Percentiles rank a stretch among this genome's conserved stretches.
phyloP scores from a whole-genome alignment of 2,888 invertebrate species.

The Hirtodrosophila alboralis region DNA sequence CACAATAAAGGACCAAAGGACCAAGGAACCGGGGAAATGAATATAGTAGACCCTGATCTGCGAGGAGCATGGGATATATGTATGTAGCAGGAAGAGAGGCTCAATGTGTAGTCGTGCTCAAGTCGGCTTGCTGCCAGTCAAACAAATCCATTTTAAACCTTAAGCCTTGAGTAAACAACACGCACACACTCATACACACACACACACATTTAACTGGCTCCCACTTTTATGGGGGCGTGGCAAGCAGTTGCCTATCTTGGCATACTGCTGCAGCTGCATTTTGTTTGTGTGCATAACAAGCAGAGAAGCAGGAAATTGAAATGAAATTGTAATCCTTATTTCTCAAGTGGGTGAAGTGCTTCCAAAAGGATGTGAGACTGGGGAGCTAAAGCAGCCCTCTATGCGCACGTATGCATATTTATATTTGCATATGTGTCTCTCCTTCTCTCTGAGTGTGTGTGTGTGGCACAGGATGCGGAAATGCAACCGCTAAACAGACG shows the following conservation, averaged over 20 bases:
- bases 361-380: conserved; percentile 5
- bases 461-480: conserved; percentile 47
- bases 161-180: conserved; percentile 77
- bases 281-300: conserved; percentile 63
- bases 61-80: no score
- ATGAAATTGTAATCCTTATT: conserved; percentile 76
- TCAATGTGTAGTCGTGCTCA: conserved; percentile 53
- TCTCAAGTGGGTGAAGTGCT: conserved; percentile 57
- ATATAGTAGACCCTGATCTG: neutral
- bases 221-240: conserved; percentile 44
- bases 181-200: conserved; percentile 38
- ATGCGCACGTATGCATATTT: conserved; percentile 67
- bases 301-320: conserved; percentile 69
- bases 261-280: conserved; percentile 43
- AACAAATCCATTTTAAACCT: conserved; percentile 78
- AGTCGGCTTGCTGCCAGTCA: conserved; percentile 74
- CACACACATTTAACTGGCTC: conserved; percentile 19
- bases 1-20: conserved; percentile 16
- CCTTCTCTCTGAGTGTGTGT: conserved; percentile 9
- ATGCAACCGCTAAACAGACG: conserved; percentile 72
- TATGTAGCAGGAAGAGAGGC: conserved; percentile 1
- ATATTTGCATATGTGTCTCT: conserved; percentile 25
- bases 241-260: conserved; percentile 54
- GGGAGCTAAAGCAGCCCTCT: neutral
- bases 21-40: no score